Percentiles rank a stretch among this genome's conserved stretches.
Evolutionary conservation across 2,113 vertebrate species (phyloP).

Genomic region (Pedionomus torquatus): DNA sequence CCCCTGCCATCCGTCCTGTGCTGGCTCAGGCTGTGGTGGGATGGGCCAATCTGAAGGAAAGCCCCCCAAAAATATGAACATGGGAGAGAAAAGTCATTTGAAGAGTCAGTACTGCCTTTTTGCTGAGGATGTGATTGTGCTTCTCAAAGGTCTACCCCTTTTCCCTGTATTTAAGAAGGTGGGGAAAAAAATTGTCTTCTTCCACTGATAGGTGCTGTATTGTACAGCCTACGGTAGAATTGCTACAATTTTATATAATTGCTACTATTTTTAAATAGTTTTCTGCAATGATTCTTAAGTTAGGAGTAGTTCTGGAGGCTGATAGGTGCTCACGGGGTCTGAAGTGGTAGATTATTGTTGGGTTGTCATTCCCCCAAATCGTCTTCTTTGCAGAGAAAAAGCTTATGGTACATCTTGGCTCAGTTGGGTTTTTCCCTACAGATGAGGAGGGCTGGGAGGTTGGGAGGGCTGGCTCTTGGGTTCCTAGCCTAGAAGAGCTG

Average conservation of each 20-base stretch:
- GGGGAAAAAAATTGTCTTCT: background rate
- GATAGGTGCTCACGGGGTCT: rapidly evolving
- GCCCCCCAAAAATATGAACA: rapidly evolving
- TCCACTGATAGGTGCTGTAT: background rate
- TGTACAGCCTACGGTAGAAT: background rate
- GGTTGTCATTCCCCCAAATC: background rate
- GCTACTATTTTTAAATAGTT: too few species aligned
- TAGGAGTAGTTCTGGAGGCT: background rate
- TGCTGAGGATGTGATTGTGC: background rate
- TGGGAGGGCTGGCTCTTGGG: background rate
- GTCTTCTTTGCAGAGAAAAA: background rate
- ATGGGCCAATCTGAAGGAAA: background rate
- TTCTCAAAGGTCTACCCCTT: background rate
- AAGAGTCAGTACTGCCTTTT: background rate
- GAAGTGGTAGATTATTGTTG: background rate
- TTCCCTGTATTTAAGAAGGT: background rate
- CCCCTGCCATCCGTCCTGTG: rapidly evolving
- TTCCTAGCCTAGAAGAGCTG: rapidly evolving
- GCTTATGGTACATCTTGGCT: background rate
- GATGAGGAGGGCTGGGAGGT: background rate
- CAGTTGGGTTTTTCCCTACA: background rate
- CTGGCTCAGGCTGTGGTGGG: background rate
- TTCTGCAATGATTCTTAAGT: background rate
- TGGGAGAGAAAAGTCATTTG: rapidly evolving
- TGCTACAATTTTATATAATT: background rate